phyloP scores from a whole-genome alignment of 2,113 vertebrate species.

The Corythoichthys intestinalis region DNA sequence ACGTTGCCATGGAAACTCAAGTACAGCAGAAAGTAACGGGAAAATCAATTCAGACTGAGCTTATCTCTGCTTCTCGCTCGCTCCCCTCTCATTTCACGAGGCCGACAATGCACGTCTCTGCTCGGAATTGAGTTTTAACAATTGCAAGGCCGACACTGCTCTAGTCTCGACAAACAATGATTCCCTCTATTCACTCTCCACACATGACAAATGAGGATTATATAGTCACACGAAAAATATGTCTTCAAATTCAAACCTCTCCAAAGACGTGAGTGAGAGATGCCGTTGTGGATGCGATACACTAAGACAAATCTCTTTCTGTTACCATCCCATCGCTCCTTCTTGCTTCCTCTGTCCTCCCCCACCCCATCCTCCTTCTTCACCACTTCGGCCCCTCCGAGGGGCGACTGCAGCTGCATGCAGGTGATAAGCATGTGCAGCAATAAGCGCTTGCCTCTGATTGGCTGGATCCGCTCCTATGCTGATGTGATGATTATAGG shows the following conservation, averaged over 20 bases:
- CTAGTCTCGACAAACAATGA: slow-evolving; percentile 31
- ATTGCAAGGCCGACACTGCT: slow-evolving; percentile 39
- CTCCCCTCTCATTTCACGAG: slow-evolving; percentile 57
- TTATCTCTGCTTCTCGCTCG: slow-evolving; percentile 54
- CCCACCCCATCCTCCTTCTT: slow-evolving; percentile 26
- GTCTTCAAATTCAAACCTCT: slow-evolving; percentile 17
- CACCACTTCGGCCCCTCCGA: slow-evolving; percentile 27
- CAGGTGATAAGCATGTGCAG: slow-evolving; percentile 72
- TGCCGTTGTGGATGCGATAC: slow-evolving; percentile 20
- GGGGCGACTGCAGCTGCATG: slow-evolving; percentile 66
- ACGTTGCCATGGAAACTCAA: slow-evolving; percentile 79
- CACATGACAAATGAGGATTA: slow-evolving; percentile 38
- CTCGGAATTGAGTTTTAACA: slow-evolving; percentile 51
- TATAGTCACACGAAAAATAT: slow-evolving; percentile 10
- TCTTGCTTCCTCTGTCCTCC: slow-evolving; percentile 41
- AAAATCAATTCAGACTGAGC: slow-evolving; percentile 77
- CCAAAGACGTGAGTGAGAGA: slow-evolving; percentile 32
- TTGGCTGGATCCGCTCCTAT: slow-evolving; percentile 61
- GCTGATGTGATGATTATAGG: slow-evolving; percentile 65
- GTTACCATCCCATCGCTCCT: slow-evolving; percentile 34
- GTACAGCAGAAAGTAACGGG: slow-evolving; percentile 76
- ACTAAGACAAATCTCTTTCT: slow-evolving; percentile 49
- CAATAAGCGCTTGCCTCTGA: slow-evolving; percentile 49
- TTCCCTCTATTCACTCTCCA: slow-evolving; percentile 21
- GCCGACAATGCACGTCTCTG: slow-evolving; percentile 53